Percentiles rank a stretch among this genome's conserved stretches.
These are phyloP conservation scores for Zoanthus sociatus DNA, from an alignment of 92 coral and sea anemone species.

Conservation along the genomic window DNA sequence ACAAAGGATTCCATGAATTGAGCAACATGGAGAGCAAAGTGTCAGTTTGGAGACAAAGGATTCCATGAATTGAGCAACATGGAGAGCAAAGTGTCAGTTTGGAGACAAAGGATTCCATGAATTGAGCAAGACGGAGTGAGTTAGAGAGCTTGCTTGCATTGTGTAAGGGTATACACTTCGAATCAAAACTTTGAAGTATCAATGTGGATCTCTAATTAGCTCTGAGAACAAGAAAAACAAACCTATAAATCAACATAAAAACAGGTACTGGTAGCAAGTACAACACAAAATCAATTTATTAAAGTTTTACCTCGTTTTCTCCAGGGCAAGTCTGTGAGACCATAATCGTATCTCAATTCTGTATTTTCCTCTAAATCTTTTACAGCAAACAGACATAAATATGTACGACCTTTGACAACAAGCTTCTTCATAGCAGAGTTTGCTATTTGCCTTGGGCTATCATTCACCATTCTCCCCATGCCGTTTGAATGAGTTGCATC, in stretches of 20 bases:
- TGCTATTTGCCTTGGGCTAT: neutral
- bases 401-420: neutral
- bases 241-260: neutral
- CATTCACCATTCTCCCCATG: constrained; percentile 1
- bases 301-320: neutral
- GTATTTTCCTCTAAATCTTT: neutral
- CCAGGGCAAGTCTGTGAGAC: constrained; percentile 8
- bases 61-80: too few relatives aligned
- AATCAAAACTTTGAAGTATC: too few relatives aligned
- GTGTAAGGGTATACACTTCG: too few relatives aligned
- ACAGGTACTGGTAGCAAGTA: neutral
- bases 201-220: neutral
- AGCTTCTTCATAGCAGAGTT: neutral
- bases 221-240: neutral
- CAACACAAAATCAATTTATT: neutral
- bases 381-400: neutral
- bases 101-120: too few relatives aligned
- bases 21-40: too few relatives aligned
- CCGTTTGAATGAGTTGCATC: neutral
- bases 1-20: too few relatives aligned
- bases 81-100: too few relatives aligned
- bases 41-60: too few relatives aligned
- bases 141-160: too few relatives aligned
- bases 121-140: too few relatives aligned
- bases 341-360: neutral